Evolutionary conservation across 2,797 vertebrate species (phyloP).

Genomic region (Channa striata): DNA sequence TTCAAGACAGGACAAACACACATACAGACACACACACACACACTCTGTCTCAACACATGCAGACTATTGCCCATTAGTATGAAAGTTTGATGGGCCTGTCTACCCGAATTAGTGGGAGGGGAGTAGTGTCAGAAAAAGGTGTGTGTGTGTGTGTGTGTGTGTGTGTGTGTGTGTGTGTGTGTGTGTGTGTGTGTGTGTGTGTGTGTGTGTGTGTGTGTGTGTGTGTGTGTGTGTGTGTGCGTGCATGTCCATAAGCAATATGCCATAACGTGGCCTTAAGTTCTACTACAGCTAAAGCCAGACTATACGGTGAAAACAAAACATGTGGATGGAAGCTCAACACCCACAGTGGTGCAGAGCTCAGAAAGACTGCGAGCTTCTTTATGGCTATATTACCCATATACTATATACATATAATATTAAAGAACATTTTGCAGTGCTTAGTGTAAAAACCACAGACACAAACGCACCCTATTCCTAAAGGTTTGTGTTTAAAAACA

Average conservation of each 20-base stretch:
- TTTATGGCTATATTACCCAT: slow-evolving; percentile 3
- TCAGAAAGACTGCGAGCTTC: slow-evolving; percentile 51
- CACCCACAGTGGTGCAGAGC: slow-evolving; percentile 42
- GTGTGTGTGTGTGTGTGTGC: slow-evolving; percentile 27
- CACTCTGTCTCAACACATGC: slow-evolving; percentile 51
- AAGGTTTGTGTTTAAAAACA: too few species aligned
- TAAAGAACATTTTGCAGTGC: slow-evolving; percentile 54
- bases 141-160: slow-evolving; percentile 31
- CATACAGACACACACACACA: slow-evolving; percentile 19
- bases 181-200: slow-evolving; percentile 29
- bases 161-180: background rate
- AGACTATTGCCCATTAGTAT: slow-evolving; percentile 80
- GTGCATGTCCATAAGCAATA: slow-evolving; percentile 42
- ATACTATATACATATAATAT: slow-evolving; percentile 40
- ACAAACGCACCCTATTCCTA: slow-evolving; percentile 1
- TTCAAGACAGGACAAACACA: slow-evolving; percentile 22
- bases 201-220: slow-evolving; percentile 27
- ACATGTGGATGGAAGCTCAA: slow-evolving; percentile 30
- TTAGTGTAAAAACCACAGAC: slow-evolving; percentile 38
- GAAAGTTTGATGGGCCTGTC: slow-evolving; percentile 83
- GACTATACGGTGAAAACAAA: slow-evolving; percentile 33
- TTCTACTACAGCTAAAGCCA: slow-evolving; percentile 60
- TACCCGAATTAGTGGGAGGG: slow-evolving; percentile 64
- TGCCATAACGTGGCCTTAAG: slow-evolving; percentile 37
- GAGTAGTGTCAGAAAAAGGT: slow-evolving; percentile 65